Base-by-base conservation (phyloP, 2,888 invertebrate genomes). In the Nomada fabriciana region DNA sequence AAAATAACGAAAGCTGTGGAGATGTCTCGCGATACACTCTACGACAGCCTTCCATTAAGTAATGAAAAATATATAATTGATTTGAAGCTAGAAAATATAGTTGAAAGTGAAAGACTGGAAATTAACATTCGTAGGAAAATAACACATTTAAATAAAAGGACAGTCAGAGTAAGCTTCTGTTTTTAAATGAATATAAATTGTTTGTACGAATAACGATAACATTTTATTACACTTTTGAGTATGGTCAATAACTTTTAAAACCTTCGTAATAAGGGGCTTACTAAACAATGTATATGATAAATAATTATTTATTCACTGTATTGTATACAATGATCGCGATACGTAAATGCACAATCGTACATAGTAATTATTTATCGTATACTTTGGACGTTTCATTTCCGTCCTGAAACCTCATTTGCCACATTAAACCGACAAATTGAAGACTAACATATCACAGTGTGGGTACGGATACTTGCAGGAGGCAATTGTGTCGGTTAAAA, bases 21-120 rank as follows among this genome's bases (percentile, higher is more conserved):
- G 36, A 15, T 63, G 25, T 47, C 15, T 36, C 36, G 23, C 55
- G 18, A 13, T 55, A 77, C 47, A 80, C 53, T 76, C 59, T 73
- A 61, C 61, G 53, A 52, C 72, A 71, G 75, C 70, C 50, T 78
- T 78, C 43, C 57, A 75, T 73, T 70, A 73, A 72, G 23, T 59
- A 64, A 57, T 36, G 1, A 7, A 36, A 76, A 50, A 57, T 60
- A 47, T 15, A 69, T 25, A 72, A 67, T 65, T 76, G 10, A 61
- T 70, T 55, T 25, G 23, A 75, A 59, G 18, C 57, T 71, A 76
- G 43, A 29, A 67, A 77, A 59, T 42, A 13, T 15, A 79, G 53
- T 70, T 73, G 9, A 67, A 72, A 80, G 69, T 13, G n/a, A 65
- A 75, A 81, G 76, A 81, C 76, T 84, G 69, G 43, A 68, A 36